Base-by-base conservation (phyloP, 2,797 vertebrate genomes). In the Alca torda region DNA sequence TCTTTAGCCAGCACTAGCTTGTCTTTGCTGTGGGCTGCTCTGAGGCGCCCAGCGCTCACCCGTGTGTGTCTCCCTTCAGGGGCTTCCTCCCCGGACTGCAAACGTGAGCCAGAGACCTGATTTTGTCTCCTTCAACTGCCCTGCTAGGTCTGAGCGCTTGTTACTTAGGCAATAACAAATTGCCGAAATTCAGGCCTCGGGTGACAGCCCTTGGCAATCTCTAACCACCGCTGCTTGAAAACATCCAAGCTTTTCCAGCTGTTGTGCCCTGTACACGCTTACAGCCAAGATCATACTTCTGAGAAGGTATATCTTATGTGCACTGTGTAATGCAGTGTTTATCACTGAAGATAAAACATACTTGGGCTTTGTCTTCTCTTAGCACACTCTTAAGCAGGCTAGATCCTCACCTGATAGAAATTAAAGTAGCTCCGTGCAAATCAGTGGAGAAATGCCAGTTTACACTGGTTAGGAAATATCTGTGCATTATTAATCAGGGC, bases 291-390 rank as follows among this genome's bases (percentile, higher is more conserved):
- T 65, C 15, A 2, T 48, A 7, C 79, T 94, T 95, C 87, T 88
- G 63, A 69, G 82, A 67, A 84, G 50, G 28, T 73, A 15, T 73
- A 60, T 86, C 70, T 60, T 88, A 25, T 46, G 9, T 48, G 43
- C 14, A 26, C 79, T 45, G 25, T 56, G 65, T 51, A 81, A 78
- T n/a, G 73, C 67, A 88, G 2, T n/a, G 31, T 80, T 90, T 86
- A 78, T 87, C 67, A 9, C 61, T 48, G 82, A 43, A 91, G 91
- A 93, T 86, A 91, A 95, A 85, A 75, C 33, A 2, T 35, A 64
- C 60, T 92, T 68, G 56, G 68, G 26, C 65, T 94, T 94, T 94
- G 67, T 91, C 86, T 91, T 87, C 85, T 81, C 37, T 87, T 93
- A 91, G 63, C 63, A 26, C 30, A 9, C 46, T 92, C 48, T 37